These are phyloP conservation scores for Macrosoma leucophasiata DNA, from an alignment of 2,888 invertebrate genomes.

Conservation along the genomic window DNA sequence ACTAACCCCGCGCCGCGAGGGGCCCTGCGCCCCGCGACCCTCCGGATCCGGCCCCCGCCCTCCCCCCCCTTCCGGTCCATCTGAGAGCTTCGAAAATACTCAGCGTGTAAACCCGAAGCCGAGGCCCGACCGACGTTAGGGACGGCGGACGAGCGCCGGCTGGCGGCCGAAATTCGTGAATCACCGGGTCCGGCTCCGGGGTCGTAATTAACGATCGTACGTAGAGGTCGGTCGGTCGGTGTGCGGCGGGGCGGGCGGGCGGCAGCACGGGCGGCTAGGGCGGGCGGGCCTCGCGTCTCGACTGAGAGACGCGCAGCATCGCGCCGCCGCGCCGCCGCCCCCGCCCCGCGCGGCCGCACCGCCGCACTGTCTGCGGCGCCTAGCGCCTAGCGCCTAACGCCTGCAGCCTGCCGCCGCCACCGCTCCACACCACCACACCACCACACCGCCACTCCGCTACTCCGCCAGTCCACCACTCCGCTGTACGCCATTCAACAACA, in stretches of 20 bases:
- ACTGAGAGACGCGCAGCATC: conserved; percentile 81
- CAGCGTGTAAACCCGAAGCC: conserved; percentile 59
- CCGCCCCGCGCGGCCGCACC: conserved; percentile 41
- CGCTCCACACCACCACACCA: conserved; percentile 31
- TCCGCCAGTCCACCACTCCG: conserved; percentile 27
- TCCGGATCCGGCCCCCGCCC: conserved; percentile 61
- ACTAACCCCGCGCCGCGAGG: conserved; percentile 73
- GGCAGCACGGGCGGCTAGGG: conserved; percentile 68
- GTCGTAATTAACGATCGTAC: conserved; percentile 44
- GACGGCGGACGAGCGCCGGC: conserved; percentile 16
- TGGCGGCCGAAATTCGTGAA: conserved; percentile 22
- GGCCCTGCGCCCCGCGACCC: conserved; percentile 71
- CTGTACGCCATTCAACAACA: conserved; percentile 18
- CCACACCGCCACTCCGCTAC: conserved; percentile 28
- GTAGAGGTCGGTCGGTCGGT: conserved; percentile 35
- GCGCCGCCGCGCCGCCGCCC: conserved; percentile 76
- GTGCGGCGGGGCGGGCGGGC: conserved; percentile 63
- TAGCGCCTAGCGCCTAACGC: conserved; percentile 63
- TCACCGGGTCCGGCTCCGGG: conserved; percentile 32
- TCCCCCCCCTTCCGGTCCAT: conserved; percentile 60
- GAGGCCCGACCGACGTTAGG: conserved; percentile 35
- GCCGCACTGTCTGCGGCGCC: conserved; percentile 62
- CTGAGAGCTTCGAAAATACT: conserved; percentile 72
- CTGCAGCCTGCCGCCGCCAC: conserved; percentile 33
- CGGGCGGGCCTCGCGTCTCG: conserved; percentile 78